Evolutionary conservation across 2,113 vertebrate genomes (phyloP).

Genomic region (Ptychochromis oligacanthus): DNA sequence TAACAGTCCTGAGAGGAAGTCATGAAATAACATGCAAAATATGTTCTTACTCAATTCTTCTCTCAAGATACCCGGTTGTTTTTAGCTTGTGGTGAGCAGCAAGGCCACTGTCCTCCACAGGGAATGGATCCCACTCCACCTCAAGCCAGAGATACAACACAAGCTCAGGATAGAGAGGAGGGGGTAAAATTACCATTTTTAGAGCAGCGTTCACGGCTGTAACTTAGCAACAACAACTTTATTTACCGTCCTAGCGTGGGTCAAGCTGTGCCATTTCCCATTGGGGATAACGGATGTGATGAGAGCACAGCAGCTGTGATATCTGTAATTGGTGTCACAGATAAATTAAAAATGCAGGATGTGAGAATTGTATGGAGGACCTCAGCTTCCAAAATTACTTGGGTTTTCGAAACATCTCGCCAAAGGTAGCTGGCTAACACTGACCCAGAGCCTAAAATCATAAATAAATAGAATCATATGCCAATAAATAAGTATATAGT

Average conservation of each 20-base stretch:
- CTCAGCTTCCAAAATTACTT: not conserved
- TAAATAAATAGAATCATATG: not conserved
- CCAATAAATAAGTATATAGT: too few species aligned
- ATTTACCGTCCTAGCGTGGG: conserved; percentile 73
- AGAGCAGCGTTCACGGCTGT: conserved; percentile 51
- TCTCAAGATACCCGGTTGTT: conserved; percentile 38
- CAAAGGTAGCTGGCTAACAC: not conserved
- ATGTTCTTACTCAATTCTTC: conserved; percentile 35
- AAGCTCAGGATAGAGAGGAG: not conserved
- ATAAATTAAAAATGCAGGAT: conserved; percentile 34
- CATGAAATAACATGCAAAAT: conserved; percentile 50
- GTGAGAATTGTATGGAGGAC: conserved; percentile 3
- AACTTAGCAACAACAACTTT: conserved; percentile 78
- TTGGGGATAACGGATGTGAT: conserved; percentile 50
- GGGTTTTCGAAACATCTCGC: not conserved
- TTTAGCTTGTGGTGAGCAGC: conserved; percentile 33
- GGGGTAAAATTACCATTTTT: conserved; percentile 24
- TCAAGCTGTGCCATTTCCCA: conserved; percentile 61
- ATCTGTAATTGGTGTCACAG: conserved; percentile 32
- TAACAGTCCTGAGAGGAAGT: conserved; percentile 40
- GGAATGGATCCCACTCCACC: conserved; percentile 15
- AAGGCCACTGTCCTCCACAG: conserved; percentile 21
- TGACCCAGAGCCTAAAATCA: not conserved
- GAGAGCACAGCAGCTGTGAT: conserved; percentile 39
- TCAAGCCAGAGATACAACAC: conserved; percentile 23